Evolutionary conservation across 1,140 invertebrate genomes (phyloP).

Genomic region (Phocides pigmalion): DNA sequence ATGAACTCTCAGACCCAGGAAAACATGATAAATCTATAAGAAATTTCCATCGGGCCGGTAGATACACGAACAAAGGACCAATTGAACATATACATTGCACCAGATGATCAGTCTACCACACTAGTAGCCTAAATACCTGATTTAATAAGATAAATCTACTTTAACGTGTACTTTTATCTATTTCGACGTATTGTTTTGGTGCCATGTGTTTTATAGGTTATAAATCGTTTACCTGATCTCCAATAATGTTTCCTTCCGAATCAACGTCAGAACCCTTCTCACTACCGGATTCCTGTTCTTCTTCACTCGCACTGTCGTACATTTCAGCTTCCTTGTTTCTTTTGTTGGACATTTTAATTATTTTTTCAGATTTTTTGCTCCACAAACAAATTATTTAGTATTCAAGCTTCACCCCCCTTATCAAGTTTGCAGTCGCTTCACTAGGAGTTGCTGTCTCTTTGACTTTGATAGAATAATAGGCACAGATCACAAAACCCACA

Average conservation of each 20-base stretch:
- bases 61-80: too few species aligned
- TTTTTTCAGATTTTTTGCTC: constrained; percentile 29
- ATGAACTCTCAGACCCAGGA: too few species aligned
- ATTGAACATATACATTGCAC: too few species aligned
- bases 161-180: background rate
- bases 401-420: too few species aligned
- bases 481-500: too few species aligned
- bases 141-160: background rate
- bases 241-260: constrained; percentile 70
- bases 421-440: too few species aligned
- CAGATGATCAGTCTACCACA: too few species aligned
- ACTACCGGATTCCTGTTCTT: constrained; percentile 65
- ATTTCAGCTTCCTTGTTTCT: constrained; percentile 65
- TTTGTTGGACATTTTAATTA: constrained; percentile 71
- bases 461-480: too few species aligned
- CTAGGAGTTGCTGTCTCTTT: too few species aligned
- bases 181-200: constrained; percentile 18
- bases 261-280: constrained; percentile 74
- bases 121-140: too few species aligned
- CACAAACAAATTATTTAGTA: constrained; percentile 42
- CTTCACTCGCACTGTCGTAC: constrained; percentile 67
- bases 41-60: too few species aligned
- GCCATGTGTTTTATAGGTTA: constrained; percentile 73
- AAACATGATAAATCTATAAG: too few species aligned
- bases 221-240: constrained; percentile 60